Conservation (phyloP, 1,140 invertebrate genomes). For the Protaetia brevitarsis region DNA sequence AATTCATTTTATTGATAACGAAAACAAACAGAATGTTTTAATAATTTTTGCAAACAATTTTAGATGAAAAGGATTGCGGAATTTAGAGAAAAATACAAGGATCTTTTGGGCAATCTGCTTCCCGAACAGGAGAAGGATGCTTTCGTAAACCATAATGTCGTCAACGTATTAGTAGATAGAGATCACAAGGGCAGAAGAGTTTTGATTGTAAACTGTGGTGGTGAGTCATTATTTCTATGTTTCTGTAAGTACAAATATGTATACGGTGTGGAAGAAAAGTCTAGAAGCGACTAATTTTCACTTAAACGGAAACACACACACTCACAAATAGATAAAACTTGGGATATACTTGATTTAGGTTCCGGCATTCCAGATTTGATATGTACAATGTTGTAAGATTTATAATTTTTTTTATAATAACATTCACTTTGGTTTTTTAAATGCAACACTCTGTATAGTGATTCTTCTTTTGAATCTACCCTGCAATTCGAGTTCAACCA, state of each 20-base stretch:
- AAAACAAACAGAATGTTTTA: no score
- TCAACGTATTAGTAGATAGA: slow-evolving; percentile 57
- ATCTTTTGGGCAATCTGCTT: slow-evolving; percentile 59
- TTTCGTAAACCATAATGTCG: slow-evolving; percentile 65
- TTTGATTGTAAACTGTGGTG: slow-evolving; percentile 38
- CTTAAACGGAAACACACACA: no score
- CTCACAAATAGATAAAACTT: not conserved
- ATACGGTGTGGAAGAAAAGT: not conserved
- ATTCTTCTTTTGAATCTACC: no score
- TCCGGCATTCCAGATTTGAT: no score
- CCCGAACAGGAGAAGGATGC: slow-evolving; percentile 63
- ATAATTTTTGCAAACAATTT: not conserved
- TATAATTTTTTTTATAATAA: no score
- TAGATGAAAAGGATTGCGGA: slow-evolving; percentile 71
- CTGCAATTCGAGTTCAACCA: no score
- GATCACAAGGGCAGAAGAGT: slow-evolving; percentile 43
- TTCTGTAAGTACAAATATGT: not conserved
- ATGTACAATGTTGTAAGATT: no score
- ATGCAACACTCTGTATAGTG: no score
- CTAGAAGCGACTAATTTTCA: no score
- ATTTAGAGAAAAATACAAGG: slow-evolving; percentile 68
- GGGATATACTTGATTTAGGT: no score
- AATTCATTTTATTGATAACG: no score
- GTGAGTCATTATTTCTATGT: slow-evolving; percentile 28
- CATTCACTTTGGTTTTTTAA: no score